Percentiles rank a stretch among this genome's conserved stretches.
Conservation (phyloP, 2,888 invertebrate genomes). For the Sipunculus nudus region DNA sequence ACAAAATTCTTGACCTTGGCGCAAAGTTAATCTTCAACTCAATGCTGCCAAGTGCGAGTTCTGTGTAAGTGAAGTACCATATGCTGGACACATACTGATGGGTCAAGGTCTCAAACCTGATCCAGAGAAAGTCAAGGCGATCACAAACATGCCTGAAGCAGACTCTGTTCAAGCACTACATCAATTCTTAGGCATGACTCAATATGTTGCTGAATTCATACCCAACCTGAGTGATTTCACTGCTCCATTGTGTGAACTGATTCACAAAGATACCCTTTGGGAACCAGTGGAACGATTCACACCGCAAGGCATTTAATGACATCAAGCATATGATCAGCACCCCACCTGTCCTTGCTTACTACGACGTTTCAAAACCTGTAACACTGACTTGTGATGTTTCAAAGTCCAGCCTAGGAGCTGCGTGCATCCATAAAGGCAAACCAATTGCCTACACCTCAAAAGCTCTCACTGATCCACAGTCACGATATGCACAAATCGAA, state of each 20-base stretch:
- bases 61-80: constrained; percentile 5
- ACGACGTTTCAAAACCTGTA: constrained; percentile 30
- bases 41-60: constrained; percentile 11
- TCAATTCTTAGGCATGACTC: constrained; percentile 38
- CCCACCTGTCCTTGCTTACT: constrained; percentile 33
- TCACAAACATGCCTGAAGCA: constrained; percentile 39
- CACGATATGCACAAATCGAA: constrained; percentile 31
- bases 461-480: constrained; percentile 32
- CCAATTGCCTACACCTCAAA: constrained; percentile 36
- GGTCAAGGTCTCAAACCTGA: constrained; percentile 31
- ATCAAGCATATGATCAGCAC: constrained; percentile 18
- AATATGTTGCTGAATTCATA: constrained; percentile 39
- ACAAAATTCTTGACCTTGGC: constrained; percentile 1
- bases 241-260: constrained; percentile 30
- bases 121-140: constrained; percentile 32
- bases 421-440: constrained; percentile 31
- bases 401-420: constrained; percentile 36
- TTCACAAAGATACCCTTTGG: constrained; percentile 30
- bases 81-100: constrained; percentile 2
- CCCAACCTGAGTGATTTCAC: constrained; percentile 38
- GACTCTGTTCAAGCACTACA: constrained; percentile 35
- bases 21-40: not conserved
- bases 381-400: constrained; percentile 38
- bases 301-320: constrained; percentile 29
- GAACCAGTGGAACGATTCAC: constrained; percentile 33